Base-by-base conservation (phyloP, 2,113 vertebrate species). In the Xiphophorus couchianus region DNA sequence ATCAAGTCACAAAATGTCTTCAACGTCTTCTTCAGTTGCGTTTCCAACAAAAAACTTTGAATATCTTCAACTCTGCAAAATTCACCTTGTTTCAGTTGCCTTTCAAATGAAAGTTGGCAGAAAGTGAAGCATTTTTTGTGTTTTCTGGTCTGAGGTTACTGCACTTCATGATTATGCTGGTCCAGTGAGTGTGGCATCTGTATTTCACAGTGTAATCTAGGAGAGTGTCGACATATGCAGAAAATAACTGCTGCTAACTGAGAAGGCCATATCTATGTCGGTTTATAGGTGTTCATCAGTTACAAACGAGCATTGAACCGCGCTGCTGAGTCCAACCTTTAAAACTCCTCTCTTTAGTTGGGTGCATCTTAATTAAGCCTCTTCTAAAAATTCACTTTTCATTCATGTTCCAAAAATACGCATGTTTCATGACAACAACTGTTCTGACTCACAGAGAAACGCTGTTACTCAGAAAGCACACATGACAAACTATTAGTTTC, bases 211-310 rank as follows among this genome's bases (percentile, higher is more conserved):
- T 58, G 51, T 25, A 58, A 58, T 54, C 22, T 17, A 54, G 51
- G 51, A 10, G 51, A 22, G 22, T 25, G 51, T 25, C 22, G 19
- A 25, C 51, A 54, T 25, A 22, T 22, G 51, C 51, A 54, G 51
- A 54, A 54, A 54, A 68, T 68, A 48, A 29, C 27, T 48, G 39
- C 27, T 69, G 66, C 12, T 69, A 51, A 48, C 39, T 69, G 42
- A 69, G 28, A 51, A 8, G 19, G 42, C 15, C 42, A 69, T 69
- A 48, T 68, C 27, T 1, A 19, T 29, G 22, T 54, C 22, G 5
- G 22, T 22, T 9, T 54, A 17, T 25, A 54, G 51, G 22, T 54
- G 51, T 54, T 54, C 15, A 54, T 54, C 7, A 54, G 22, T 5
- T 54, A 22, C 51, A 25, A 68, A 51, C 42, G 15, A 30, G 28